Base-by-base conservation (phyloP, 2,888 invertebrate species). In the Lacanobia oleracea region DNA sequence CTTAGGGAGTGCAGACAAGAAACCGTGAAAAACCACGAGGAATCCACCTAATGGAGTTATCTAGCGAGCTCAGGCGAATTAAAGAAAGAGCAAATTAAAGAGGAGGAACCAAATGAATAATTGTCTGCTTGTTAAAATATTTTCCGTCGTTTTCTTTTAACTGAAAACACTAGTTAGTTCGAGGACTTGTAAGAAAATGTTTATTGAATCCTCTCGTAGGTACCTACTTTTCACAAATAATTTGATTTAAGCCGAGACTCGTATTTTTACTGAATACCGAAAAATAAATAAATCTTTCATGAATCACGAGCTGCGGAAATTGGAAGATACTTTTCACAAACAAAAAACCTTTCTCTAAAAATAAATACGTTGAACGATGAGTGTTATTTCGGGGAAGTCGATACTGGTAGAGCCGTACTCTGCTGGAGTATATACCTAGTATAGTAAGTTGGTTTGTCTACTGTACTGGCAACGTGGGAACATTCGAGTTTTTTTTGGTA, bases 21-120 rank as follows among this genome's bases (percentile, higher is more conserved):
- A 88, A 86, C 82, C 56, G 83, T 89, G 88, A 85, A 91, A 89
- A 90, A 89, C 87, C 88, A 83, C 87, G 83, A 85, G 84, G 87
- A 90, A 87, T 77, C 71, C 77, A 76, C 84, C 83, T 91, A 91
- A 93, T 92, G 80, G 86, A 91, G 83, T 86, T 86, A 86, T 86
- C 83, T 81, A 62, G 81, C 76, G 83, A 86, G 84, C 86, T 86
- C 85, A 87, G 88, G 67, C 86, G 86, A 77, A 87, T 84, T 85
- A 76, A 82, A 77, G 84, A 87, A 89, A 88, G 78, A 82, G 75
- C 77, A 85, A 88, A 88, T 88, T 85, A 88, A 87, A 84, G 78
- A 68, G 75, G 70, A 79, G 81, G 78, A 56, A 78, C 66, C 71
- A 75, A 75, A 80, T 81, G 72, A 84, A 82, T 82, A 82, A 81